Evolutionary conservation across 1,140 invertebrate species (phyloP), one percentile per base, ranked within the genome.

Genomic region (Monomorium pharaonis): DNA sequence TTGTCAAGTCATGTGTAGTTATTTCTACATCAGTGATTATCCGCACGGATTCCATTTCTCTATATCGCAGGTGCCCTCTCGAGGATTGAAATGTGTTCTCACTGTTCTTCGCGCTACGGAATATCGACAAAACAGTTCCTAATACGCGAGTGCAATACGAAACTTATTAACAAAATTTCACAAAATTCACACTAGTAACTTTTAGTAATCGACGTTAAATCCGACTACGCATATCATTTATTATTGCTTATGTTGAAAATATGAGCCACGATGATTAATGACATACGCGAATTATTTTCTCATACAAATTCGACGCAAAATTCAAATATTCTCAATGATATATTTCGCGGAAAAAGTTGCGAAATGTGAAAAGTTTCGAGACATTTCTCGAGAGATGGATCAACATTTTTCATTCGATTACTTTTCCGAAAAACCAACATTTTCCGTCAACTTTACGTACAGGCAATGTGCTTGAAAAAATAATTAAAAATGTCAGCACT

Each of bases 1-100:
- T 81, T 72, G 65, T 81, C 51, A 81, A 81, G 51, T 83, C 67
- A 83, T 60, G 37, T 58, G 24, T 72, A 83, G 67, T 83, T 83
- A 83, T 33, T 83, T 83, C 67, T 44, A 27, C 67, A 18, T 83
- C 51, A 42, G 37, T 72, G 37, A 72, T 21, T 58, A 72, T 83
- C 51, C 51, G 24, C 33, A 21, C 21, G 67, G 37, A 83, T 83
- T 83, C 78, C 78, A 72, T 74, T 83, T 83, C 78, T 83, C 67
- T 83, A 60, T 83, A 83, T 72, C 33, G 78, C 67, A 21, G 51
- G 42, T 21, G 47, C 9, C 37, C 67, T 2, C 14, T 6, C 37
- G 37, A 14, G 51, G n/a, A 72, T 37, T 30, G 37, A 72, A 37
- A 49, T 27, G 44, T 78, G 44, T 78, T 83, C 42, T 37, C n/a